These are phyloP conservation scores for Brachypodius melanocephalos DNA, from an alignment of 2,113 vertebrate species.

Conservation along the genomic window DNA sequence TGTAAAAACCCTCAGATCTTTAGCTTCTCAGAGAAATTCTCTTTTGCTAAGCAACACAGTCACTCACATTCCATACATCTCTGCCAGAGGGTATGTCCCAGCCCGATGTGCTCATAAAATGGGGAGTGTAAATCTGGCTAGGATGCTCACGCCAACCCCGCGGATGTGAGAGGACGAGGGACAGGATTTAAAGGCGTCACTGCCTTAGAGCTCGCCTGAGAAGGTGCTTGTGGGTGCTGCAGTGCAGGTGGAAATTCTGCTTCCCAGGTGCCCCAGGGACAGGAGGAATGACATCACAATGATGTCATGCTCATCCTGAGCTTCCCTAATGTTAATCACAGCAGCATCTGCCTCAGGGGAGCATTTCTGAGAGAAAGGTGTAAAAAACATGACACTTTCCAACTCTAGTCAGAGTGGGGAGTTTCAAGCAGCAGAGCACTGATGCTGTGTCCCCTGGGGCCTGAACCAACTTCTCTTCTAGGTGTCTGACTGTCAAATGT, in stretches of 20 bases:
- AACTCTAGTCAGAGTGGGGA: not conserved
- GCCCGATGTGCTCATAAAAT: conserved; percentile 8
- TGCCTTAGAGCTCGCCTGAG: not conserved
- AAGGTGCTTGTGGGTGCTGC: rapidly evolving
- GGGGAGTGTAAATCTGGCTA: conserved; percentile 17
- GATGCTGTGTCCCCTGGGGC: not conserved
- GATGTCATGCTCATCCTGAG: not conserved
- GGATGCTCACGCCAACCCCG: not conserved
- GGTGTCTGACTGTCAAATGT: conserved; percentile 29
- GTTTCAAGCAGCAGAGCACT: not conserved
- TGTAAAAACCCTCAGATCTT: conserved; percentile 34
- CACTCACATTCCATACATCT: not conserved
- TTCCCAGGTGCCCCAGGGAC: not conserved
- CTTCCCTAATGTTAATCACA: conserved; percentile 8
- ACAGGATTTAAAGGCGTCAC: not conserved
- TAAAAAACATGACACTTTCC: conserved; percentile 15
- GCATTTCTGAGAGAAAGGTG: not conserved
- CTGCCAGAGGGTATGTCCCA: conserved; percentile 48
- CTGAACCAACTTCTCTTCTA: conserved; percentile 15
- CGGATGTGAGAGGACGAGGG: not conserved
- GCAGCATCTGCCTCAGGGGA: not conserved
- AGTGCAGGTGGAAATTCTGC: not conserved
- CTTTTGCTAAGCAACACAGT: conserved; percentile 50
- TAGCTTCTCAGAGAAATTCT: conserved; percentile 4
- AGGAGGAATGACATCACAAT: not conserved